phyloP scores from a whole-genome alignment of 2,888 invertebrate species.

The Yponomeuta plumbellus region DNA sequence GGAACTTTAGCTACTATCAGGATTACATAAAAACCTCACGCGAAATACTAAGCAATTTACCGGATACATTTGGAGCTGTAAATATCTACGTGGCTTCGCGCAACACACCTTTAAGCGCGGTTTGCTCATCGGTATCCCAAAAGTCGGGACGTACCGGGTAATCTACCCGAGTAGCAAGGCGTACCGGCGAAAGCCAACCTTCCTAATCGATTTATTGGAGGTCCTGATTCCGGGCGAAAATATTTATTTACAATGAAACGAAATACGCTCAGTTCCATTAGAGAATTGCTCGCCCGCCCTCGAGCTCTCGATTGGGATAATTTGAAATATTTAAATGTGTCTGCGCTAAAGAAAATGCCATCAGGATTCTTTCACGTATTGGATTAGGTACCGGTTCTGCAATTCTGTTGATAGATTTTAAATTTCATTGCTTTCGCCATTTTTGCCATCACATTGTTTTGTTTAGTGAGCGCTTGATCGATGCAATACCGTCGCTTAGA shows the following conservation, averaged over 20 bases:
- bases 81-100: neutral
- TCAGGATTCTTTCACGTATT: neutral
- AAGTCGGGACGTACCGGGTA: conserved; percentile 40
- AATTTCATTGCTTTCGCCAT: neutral
- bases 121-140: conserved; percentile 48
- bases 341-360: neutral
- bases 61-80: neutral
- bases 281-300: conserved; percentile 5
- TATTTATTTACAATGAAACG: conserved; percentile 35
- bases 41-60: too few species aligned
- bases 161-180: conserved; percentile 45
- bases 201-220: conserved; percentile 62
- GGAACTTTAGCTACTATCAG: too few species aligned
- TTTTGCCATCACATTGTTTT: too few species aligned
- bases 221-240: conserved; percentile 41
- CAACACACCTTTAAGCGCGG: conserved; percentile 47
- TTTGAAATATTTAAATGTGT: neutral
- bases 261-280: conserved; percentile 9
- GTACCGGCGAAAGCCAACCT: conserved; percentile 52
- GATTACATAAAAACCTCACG: too few species aligned
- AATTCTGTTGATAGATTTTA: neutral
- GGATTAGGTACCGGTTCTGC: neutral
- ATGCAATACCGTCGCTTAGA: too few species aligned
- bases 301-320: neutral
- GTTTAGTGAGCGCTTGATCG: too few species aligned